Evolutionary conservation across 2,797 vertebrate species (phyloP).

Genomic region (Smutsia temminckii): DNA sequence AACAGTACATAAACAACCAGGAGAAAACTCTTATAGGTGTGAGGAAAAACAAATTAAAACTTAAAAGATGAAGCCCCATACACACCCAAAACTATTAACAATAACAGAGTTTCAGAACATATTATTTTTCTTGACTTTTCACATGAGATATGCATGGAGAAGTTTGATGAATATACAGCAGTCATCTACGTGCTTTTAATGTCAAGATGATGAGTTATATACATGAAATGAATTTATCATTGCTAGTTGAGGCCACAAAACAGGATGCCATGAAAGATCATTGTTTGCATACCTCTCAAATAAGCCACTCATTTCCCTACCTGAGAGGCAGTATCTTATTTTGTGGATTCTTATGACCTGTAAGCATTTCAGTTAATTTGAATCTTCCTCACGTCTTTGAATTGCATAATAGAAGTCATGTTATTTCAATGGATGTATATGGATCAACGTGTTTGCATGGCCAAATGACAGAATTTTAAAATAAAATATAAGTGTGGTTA

Average conservation of each 20-base stretch:
- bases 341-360: not conserved
- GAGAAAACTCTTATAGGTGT: not conserved
- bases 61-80: not conserved
- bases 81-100: not conserved
- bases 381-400: conserved; percentile 32
- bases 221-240: not conserved
- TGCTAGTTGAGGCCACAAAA: not conserved
- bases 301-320: not conserved
- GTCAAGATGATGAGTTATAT: not conserved
- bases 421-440: not conserved
- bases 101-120: not conserved
- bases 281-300: not conserved
- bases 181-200: conserved; percentile 3
- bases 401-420: not conserved
- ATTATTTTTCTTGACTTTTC: not conserved
- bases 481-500: not conserved
- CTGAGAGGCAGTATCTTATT: not conserved
- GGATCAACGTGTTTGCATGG: not conserved
- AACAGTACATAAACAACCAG: not conserved
- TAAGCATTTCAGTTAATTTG: not conserved
- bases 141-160: not conserved
- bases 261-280: not conserved
- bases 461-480: not conserved
- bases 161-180: not conserved
- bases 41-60: not conserved